Conservation (phyloP, 1,140 invertebrate genomes). For the Platorchestia sp. region DNA sequence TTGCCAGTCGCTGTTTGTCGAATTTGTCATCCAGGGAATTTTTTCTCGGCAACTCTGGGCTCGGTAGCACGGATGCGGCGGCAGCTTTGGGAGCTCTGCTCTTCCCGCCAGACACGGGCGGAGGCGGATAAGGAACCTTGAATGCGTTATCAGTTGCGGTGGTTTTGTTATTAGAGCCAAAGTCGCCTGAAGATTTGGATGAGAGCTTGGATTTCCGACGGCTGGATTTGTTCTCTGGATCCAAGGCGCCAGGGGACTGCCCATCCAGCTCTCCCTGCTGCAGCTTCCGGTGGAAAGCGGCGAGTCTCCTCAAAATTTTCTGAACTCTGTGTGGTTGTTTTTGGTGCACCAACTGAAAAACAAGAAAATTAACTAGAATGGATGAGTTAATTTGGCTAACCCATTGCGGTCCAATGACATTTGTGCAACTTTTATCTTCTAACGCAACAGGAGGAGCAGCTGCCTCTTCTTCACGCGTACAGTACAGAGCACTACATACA, state of each 20-base stretch:
- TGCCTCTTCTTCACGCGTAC: no score
- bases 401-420: no score
- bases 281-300: slow-evolving; percentile 14
- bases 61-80: background rate
- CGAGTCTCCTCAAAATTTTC: background rate
- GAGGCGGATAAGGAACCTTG: background rate
- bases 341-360: background rate
- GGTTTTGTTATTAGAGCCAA: background rate
- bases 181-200: background rate
- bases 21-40: background rate
- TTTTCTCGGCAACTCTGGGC: background rate
- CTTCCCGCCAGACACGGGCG: background rate
- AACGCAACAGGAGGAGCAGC: no score
- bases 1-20: background rate
- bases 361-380: no score
- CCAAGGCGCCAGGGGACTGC: background rate
- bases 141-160: background rate
- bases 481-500: no score
- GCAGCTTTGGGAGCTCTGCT: background rate
- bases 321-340: background rate
- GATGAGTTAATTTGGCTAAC: no score
- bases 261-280: background rate
- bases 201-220: background rate
- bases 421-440: no score
- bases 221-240: background rate